Percentiles rank a stretch among this genome's conserved stretches.
Evolutionary conservation across 2,888 invertebrate genomes (phyloP).

Genomic region (Glyphotaelius pellucidus): DNA sequence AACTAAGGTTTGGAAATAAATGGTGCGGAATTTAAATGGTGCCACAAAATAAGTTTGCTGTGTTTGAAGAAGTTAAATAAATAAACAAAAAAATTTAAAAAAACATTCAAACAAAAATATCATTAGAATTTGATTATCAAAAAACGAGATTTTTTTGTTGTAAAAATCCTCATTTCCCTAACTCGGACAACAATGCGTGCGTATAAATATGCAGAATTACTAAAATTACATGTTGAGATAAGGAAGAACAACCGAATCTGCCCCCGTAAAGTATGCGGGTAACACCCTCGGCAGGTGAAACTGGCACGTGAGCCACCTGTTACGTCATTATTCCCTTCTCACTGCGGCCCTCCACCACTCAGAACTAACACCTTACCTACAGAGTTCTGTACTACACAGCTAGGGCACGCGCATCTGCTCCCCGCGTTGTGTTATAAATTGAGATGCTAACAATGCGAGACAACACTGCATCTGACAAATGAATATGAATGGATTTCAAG

Average conservation of each 20-base stretch:
- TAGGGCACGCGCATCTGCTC: background rate
- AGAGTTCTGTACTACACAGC: background rate
- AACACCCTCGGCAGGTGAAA: conserved; percentile 17
- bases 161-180: background rate
- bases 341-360: background rate
- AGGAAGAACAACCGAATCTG: background rate
- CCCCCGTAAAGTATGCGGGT: background rate
- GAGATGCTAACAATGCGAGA: background rate
- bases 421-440: conserved; percentile 16
- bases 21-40: too few relatives aligned
- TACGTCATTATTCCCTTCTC: conserved; percentile 45
- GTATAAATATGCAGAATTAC: background rate
- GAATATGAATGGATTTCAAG: background rate
- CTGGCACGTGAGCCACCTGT: conserved; percentile 49
- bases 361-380: conserved; percentile 14
- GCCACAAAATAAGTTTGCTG: too few relatives aligned
- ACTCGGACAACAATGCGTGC: background rate
- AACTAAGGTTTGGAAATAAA: too few relatives aligned
- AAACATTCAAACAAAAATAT: too few relatives aligned
- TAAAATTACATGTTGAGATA: background rate
- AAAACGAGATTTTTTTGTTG: background rate
- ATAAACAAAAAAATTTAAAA: too few relatives aligned
- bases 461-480: conserved; percentile 17
- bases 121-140: too few relatives aligned
- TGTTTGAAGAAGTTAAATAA: too few relatives aligned